These are phyloP conservation scores for Tenodera sinensis DNA, from an alignment of 2,888 invertebrate species.

Conservation along the genomic window DNA sequence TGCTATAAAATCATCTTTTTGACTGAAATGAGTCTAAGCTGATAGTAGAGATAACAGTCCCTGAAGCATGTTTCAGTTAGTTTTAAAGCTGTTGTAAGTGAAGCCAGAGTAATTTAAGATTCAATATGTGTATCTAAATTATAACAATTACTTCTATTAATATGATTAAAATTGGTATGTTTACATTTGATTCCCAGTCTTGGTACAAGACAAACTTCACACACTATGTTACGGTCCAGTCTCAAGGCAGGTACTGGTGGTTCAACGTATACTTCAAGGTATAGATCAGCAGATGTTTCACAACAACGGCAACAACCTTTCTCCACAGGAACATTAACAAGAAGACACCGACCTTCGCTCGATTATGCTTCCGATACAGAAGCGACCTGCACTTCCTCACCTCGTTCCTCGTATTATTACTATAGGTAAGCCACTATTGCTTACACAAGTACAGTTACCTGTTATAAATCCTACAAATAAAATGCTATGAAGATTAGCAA, in stretches of 20 bases:
- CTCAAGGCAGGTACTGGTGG: conserved; percentile 59
- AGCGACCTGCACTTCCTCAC: conserved; percentile 68
- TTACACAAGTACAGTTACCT: too few species aligned
- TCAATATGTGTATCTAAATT: too few species aligned
- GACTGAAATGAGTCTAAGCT: too few species aligned
- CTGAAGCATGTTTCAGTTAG: too few species aligned
- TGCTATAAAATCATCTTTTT: too few species aligned
- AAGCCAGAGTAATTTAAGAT: too few species aligned
- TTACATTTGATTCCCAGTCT: not conserved
- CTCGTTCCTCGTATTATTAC: conserved; percentile 74
- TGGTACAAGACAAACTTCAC: conserved; percentile 57
- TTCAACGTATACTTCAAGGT: conserved; percentile 8
- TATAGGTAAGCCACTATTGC: conserved; percentile 42
- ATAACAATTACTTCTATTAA: too few species aligned
- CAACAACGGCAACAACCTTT: conserved; percentile 23
- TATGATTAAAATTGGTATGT: too few species aligned
- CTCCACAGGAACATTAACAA: conserved; percentile 25
- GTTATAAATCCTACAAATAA: too few species aligned
- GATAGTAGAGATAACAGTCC: too few species aligned
- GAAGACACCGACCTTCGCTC: conserved; percentile 67
- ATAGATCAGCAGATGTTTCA: conserved; percentile 10
- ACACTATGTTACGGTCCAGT: conserved; percentile 65
- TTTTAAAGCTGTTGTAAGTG: too few species aligned
- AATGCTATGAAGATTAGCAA: too few species aligned
- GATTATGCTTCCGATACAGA: conserved; percentile 96